These are phyloP conservation scores for Orchestes rusci DNA, from an alignment of 2,888 invertebrate genomes.

Conservation along the genomic window DNA sequence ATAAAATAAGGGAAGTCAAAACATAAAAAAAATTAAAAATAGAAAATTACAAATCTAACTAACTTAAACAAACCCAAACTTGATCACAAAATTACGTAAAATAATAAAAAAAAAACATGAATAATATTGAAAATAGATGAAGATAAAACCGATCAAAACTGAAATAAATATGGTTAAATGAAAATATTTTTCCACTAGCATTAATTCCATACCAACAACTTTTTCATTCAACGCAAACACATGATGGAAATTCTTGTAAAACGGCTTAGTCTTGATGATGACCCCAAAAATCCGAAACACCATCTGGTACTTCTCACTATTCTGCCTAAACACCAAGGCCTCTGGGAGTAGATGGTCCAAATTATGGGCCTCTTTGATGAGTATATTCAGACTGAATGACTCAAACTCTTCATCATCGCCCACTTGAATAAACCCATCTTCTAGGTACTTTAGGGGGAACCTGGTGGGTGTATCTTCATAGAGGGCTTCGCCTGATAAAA, in stretches of 20 bases:
- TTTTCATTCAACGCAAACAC: conserved; percentile 38
- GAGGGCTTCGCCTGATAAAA: no score
- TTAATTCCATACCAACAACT: conserved; percentile 32
- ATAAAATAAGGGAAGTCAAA: no score
- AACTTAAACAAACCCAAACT: no score
- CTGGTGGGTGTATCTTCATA: conserved; percentile 13
- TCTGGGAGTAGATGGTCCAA: conserved; percentile 47
- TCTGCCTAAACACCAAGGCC: conserved; percentile 36
- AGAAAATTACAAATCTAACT: no score
- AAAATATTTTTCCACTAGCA: no score
- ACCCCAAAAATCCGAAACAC: conserved; percentile 39
- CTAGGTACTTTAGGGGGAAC: conserved; percentile 44
- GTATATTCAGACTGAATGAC: conserved; percentile 50
- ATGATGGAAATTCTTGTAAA: conserved; percentile 36
- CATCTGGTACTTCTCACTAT: conserved; percentile 35
- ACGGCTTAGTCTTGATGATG: conserved; percentile 39
- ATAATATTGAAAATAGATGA: no score
- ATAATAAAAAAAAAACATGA: no score
- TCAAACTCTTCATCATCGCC: conserved; percentile 40
- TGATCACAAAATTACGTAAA: no score
- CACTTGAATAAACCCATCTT: conserved; percentile 52
- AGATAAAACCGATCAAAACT: no score
- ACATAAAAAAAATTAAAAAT: no score
- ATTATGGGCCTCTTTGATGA: conserved; percentile 51
- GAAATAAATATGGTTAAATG: no score